These are phyloP conservation scores for Gandaritis pyraliata DNA, from an alignment of 2,888 invertebrate genomes.

Conservation along the genomic window DNA sequence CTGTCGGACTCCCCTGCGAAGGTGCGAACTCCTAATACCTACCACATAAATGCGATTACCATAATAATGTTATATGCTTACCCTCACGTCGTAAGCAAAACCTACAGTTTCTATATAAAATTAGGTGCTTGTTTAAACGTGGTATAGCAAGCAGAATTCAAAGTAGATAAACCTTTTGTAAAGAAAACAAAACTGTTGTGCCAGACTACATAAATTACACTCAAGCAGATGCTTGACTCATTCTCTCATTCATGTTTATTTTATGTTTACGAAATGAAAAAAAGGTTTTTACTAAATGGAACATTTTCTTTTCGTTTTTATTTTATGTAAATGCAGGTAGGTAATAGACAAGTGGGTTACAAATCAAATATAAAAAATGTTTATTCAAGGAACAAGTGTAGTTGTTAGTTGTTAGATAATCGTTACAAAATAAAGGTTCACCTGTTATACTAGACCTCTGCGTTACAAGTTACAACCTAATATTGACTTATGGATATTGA, in stretches of 20 bases:
- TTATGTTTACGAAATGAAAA: conserved; percentile 26
- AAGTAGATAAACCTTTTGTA: conserved; percentile 37
- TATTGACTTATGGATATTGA: no score
- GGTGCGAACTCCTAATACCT: conserved; percentile 43
- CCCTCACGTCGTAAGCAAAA: conserved; percentile 24
- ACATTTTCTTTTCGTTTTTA: conserved; percentile 6
- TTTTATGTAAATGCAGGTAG: conserved; percentile 17
- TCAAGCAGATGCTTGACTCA: conserved; percentile 31
- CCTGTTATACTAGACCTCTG: no score
- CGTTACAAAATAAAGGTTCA: no score
- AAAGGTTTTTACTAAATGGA: conserved; percentile 11
- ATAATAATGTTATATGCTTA: conserved; percentile 39
- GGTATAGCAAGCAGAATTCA: conserved; percentile 9
- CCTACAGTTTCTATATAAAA: conserved; percentile 26
- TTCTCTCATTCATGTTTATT: conserved; percentile 33
- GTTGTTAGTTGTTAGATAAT: no score
- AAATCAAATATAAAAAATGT: no score
- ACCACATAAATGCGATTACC: conserved; percentile 44
- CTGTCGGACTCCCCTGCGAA: conserved; percentile 34
- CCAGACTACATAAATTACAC: conserved; percentile 42
- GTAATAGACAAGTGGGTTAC: conserved; percentile 7
- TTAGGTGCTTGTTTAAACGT: conserved; percentile 17
- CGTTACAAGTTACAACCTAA: neutral
- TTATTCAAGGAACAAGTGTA: no score
- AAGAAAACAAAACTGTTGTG: conserved; percentile 36